phyloP scores from a whole-genome alignment of 2,113 vertebrate genomes.

The Poeciliopsis prolifica region DNA sequence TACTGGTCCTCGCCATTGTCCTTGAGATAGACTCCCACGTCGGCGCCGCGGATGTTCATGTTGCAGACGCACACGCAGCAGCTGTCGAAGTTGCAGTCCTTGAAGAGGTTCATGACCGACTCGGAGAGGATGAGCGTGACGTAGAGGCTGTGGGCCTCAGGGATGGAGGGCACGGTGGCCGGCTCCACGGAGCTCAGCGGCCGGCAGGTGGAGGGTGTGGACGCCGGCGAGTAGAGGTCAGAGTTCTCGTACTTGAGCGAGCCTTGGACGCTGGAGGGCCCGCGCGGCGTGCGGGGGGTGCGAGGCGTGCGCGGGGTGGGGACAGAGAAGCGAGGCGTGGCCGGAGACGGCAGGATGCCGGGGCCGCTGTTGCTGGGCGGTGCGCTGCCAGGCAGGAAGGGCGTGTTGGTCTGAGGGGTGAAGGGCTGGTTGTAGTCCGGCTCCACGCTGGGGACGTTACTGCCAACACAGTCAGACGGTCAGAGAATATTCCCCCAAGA shows the following conservation, averaged over 20 bases:
- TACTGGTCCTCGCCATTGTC: conserved; percentile 95
- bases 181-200: conserved; percentile 97
- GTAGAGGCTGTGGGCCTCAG: conserved; percentile 98
- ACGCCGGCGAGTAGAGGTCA: conserved; percentile 95
- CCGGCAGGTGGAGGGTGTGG: conserved; percentile 95
- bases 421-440: conserved; percentile 94
- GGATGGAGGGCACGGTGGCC: conserved; percentile 94
- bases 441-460: conserved; percentile 87
- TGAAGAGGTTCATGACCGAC: conserved; percentile 98
- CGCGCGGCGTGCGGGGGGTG: conserved; percentile 94
- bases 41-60: conserved; percentile 98
- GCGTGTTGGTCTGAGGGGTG: conserved; percentile 95
- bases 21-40: conserved; percentile 96
- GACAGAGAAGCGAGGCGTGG: conserved; percentile 92
- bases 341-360: conserved; percentile 95
- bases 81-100: conserved; percentile 99
- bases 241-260: conserved; percentile 97
- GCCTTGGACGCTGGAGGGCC: conserved; percentile 94
- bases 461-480: conserved; percentile 35
- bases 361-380: conserved; percentile 94
- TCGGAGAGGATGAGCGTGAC: conserved; percentile 98
- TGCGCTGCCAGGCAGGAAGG: conserved; percentile 92
- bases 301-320: conserved; percentile 94
- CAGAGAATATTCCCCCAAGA: neutral
- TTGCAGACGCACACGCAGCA: conserved; percentile 99